A percentile compares a stretch with the other conserved stretches of the same genome.
phyloP scores from a whole-genome alignment of 2,113 vertebrate genomes.

The Cyanoramphus novaezelandiae region DNA sequence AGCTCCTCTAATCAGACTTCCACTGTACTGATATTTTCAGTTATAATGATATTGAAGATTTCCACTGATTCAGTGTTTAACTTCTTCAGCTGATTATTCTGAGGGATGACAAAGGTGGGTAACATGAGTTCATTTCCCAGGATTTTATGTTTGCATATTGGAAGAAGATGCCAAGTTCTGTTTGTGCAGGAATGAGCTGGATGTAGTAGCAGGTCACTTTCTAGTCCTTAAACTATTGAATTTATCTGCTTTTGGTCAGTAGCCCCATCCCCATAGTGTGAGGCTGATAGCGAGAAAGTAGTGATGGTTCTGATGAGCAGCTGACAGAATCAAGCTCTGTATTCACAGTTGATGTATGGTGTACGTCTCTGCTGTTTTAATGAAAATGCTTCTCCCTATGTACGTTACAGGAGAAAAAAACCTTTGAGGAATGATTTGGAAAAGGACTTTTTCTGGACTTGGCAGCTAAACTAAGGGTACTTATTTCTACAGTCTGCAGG shows the following conservation, averaged over 20 bases:
- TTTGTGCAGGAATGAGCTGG: background rate
- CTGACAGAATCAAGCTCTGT: background rate
- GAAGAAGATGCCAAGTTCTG: background rate
- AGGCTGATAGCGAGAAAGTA: background rate
- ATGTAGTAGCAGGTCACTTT: background rate
- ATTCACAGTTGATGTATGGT: background rate
- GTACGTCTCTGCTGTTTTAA: background rate
- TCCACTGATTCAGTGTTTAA: background rate
- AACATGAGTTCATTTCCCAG: background rate
- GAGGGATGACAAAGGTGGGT: background rate
- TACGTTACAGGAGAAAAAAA: background rate
- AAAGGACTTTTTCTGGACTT: background rate
- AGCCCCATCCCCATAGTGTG: rapidly evolving
- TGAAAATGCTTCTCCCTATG: background rate
- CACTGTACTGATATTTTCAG: background rate
- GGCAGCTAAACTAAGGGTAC: background rate
- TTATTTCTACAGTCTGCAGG: background rate
- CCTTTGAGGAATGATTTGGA: background rate
- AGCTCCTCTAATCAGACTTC: background rate
- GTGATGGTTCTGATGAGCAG: background rate
- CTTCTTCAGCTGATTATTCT: background rate
- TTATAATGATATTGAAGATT: background rate
- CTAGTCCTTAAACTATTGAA: background rate
- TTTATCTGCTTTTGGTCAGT: background rate
- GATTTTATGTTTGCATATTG: background rate